Percentiles rank a stretch among this genome's conserved stretches.
Evolutionary conservation across 2,113 vertebrate genomes (phyloP).

Genomic region (Archocentrus centrarchus): DNA sequence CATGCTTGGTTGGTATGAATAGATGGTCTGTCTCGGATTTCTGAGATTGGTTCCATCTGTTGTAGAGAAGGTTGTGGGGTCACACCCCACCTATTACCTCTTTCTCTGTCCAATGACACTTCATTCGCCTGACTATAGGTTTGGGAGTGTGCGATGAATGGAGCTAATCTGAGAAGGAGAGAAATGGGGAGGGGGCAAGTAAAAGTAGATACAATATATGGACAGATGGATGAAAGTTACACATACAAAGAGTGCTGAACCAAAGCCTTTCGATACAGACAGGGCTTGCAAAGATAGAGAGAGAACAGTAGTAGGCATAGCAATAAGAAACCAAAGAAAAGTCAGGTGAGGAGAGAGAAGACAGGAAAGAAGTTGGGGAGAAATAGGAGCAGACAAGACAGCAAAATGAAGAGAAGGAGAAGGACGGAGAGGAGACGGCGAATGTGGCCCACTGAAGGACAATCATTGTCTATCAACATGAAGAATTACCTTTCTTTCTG

Average conservation of each 20-base stretch:
- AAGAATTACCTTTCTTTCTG: conserved; percentile 74
- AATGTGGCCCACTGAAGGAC: conserved; percentile 73
- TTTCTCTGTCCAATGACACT: conserved; percentile 58
- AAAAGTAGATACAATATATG: conserved; percentile 9
- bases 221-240: conserved; percentile 27
- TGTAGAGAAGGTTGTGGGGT: conserved; percentile 65
- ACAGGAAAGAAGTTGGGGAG: conserved; percentile 13
- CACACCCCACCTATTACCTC: conserved; percentile 67
- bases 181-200: not conserved
- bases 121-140: conserved; percentile 52
- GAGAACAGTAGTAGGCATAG: conserved; percentile 43
- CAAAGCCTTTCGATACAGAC: not conserved
- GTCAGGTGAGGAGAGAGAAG: conserved; percentile 19
- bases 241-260: conserved; percentile 10
- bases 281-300: not conserved
- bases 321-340: conserved; percentile 47
- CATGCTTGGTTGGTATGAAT: conserved; percentile 59
- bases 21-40: conserved; percentile 59
- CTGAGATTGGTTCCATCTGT: conserved; percentile 75
- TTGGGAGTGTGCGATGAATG: conserved; percentile 51
- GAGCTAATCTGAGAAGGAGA: conserved; percentile 45
- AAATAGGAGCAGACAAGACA: conserved; percentile 34
- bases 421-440: conserved; percentile 52
- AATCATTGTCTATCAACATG: conserved; percentile 79
- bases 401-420: conserved; percentile 34